Base-by-base conservation (phyloP, 2,888 invertebrate genomes). In the Ochlodes sylvanus region DNA sequence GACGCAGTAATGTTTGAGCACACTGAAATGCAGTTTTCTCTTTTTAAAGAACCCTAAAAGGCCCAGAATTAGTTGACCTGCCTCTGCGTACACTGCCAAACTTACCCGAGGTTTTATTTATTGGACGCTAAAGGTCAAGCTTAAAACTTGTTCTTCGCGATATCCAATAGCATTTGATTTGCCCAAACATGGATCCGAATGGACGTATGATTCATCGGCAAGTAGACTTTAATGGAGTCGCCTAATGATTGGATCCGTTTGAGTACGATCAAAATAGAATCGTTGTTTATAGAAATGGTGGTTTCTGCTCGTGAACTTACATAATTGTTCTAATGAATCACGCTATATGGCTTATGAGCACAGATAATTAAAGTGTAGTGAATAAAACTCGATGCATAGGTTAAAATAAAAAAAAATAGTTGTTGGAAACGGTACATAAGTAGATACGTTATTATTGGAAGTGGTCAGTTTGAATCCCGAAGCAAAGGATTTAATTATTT, bases 151-250 rank as follows among this genome's bases (percentile, higher is more conserved):
- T 65, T 77, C 76, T 77, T 77, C 66, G 71, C 75, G 76, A 76
- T 76, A 79, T 77, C 57, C 42, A 60, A 34, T 74, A 52, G 72
- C 73, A 79, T 82, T 83, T 79, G 81, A 86, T 87, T 86, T 88
- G 81, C 77, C 88, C 88, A 84, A 79, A 87, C 73, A 85, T 76
- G 86, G 87, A 71, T 66, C 74, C 74, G 79, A 72, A 75, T 73
- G 69, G 74, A 79, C 65, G 75, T 70, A 79, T 87, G 85, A 86
- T 71, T 86, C 87, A 87, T 81, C 73, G 73, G 69, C 71, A 58
- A 69, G 19, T 61, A 47, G 70, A 68, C 78, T 76, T 76, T 76
- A 79, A 77, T 75, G 78, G 79, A 77, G 21, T 54, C 44, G 44
- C 44, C 44, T 41, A 38, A 57, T 41, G 57, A 57, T 56, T 41